Evolutionary conservation across 2,113 vertebrate species (phyloP), one percentile per base, ranked within the genome.

Genomic region (Rhombomys opimus): DNA sequence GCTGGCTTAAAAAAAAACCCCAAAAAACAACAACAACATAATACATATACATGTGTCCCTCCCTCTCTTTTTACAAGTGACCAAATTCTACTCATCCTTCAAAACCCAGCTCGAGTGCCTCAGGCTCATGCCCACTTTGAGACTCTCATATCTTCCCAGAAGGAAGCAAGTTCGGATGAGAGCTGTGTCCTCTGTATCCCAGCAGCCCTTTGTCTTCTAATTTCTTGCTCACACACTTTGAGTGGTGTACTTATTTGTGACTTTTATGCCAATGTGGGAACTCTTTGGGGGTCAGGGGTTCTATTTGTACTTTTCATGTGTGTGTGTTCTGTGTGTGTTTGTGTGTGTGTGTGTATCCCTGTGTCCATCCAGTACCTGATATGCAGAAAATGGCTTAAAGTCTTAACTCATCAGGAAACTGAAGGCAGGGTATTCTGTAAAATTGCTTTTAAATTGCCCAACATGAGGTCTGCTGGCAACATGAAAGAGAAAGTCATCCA

Each of bases 1-100:
- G 41, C 15, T 78, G 57, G 59, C 25, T 61, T 6, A 41, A 63
- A 84, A 22, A 32, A 46, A 46, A 46, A 46, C 46, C 41, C 2
- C 2, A 46, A 46, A 46, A 4, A 46, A 46, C 46, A 46, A 46
- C 46, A 46, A 18, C 10, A 54, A 80, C 12, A 14, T 54, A 52
- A 59, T 23, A 27, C 38, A 23, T 76, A 90, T 65, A 23, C 25
- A 18, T n/a, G 46, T 89, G 92, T 41, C 41, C 80, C n/a, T 86
- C 46, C 35, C 68, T 92, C 41, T 20, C 46, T 50, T 72, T 96
- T 96, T 88, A 87, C 38, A 89, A 78, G 25, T 92, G 88, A 68
- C 87, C 75, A 94, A 96, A 78, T 95, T 38, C 67, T 88, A 41
- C 76, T 93, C 75, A 85, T 90, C 73, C 81, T 93, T 93, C 81